phyloP scores from a whole-genome alignment of 2,888 invertebrate species.

The Dryobotodes eremita region DNA sequence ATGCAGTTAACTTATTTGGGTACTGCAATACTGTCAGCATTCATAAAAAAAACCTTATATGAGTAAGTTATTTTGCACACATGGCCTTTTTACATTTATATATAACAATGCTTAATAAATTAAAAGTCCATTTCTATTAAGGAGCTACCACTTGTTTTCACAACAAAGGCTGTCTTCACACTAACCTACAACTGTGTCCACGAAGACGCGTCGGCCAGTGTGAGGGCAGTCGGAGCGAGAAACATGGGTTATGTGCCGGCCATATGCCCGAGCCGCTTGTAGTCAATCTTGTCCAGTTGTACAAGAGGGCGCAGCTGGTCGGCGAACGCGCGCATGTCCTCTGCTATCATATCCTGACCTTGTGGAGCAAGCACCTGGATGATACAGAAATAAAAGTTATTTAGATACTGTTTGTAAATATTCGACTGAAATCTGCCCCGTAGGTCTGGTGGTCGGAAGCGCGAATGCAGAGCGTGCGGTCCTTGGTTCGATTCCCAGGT shows the following conservation, averaged over 20 bases:
- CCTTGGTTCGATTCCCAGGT: background rate
- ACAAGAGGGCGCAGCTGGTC: slow-evolving; percentile 98
- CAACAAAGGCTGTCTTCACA: slow-evolving; percentile 68
- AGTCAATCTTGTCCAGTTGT: slow-evolving; percentile 97
- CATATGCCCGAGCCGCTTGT: slow-evolving; percentile 92
- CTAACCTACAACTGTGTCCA: slow-evolving; percentile 46
- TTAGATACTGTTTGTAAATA: background rate
- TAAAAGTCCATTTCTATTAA: slow-evolving; percentile 40
- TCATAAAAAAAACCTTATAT: background rate
- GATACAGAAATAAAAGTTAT: background rate
- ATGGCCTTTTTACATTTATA: background rate
- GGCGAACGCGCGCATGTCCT: slow-evolving; percentile 98
- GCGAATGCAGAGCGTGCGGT: background rate
- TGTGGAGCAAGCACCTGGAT: slow-evolving; percentile 95
- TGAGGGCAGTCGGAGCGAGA: slow-evolving; percentile 70
- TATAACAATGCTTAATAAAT: slow-evolving; percentile 46
- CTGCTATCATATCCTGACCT: slow-evolving; percentile 98
- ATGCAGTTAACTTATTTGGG: slow-evolving; percentile 27
- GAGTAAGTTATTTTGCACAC: slow-evolving; percentile 21
- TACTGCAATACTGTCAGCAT: slow-evolving; percentile 4
- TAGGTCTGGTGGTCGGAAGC: background rate
- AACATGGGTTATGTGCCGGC: slow-evolving; percentile 81
- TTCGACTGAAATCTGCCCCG: background rate
- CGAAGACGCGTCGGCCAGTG: slow-evolving; percentile 43
- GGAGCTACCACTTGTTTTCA: slow-evolving; percentile 19